Evolutionary conservation across 2,888 invertebrate species (phyloP).

Genomic region (Escarpia spicata): DNA sequence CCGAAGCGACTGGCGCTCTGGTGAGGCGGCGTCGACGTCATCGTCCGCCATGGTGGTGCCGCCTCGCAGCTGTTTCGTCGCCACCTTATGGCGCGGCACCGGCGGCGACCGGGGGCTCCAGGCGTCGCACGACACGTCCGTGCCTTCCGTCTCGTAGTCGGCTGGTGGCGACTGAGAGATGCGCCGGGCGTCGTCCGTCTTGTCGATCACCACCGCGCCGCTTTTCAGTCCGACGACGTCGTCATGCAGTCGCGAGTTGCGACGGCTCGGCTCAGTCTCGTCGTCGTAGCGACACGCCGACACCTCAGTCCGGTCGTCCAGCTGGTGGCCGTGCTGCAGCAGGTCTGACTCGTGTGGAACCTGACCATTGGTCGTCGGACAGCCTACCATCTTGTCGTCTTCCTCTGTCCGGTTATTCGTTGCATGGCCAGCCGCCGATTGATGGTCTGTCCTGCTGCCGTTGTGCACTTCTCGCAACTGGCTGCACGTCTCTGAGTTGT

Average conservation of each 20-base stretch:
- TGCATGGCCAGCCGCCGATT: not conserved
- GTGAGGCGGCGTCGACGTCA: not conserved
- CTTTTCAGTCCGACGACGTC: not conserved
- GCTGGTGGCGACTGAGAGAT: not conserved
- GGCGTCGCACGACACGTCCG: not conserved
- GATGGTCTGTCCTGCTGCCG: not conserved
- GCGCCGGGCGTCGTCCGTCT: not conserved
- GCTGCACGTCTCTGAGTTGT: not conserved
- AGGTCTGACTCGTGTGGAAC: not conserved
- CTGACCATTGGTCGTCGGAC: constrained; percentile 6
- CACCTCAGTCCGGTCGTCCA: not conserved
- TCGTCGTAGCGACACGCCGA: not conserved
- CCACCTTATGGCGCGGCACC: not conserved
- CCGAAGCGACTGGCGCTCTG: constrained; percentile 1
- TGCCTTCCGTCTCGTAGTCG: not conserved
- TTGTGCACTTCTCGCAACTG: not conserved
- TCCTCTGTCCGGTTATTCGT: not conserved
- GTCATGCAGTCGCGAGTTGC: not conserved
- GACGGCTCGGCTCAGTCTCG: not conserved
- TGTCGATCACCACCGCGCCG: not conserved
- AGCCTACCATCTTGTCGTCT: not conserved
- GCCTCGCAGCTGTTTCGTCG: not conserved
- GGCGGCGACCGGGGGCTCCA: constrained; percentile 3
- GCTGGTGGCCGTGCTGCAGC: not conserved
- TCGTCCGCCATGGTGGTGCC: not conserved